Evolutionary conservation across 1,140 invertebrate genomes (phyloP), one percentile per base, ranked within the genome.

Genomic region (Heliothis virescens): DNA sequence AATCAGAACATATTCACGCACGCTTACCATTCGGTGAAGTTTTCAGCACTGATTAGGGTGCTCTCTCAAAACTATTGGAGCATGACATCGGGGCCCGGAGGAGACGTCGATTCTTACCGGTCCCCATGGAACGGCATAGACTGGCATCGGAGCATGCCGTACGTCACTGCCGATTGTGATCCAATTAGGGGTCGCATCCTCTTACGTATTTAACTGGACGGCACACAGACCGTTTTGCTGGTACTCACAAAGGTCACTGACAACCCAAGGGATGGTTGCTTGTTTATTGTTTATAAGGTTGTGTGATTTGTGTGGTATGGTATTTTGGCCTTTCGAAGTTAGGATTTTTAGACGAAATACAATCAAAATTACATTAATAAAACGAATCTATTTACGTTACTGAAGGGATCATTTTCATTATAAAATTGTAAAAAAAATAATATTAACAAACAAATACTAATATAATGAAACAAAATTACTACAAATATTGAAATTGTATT

Each of bases 161-260:
- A 86, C 83, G 85, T 89, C 84, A 90, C 83, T 90, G 84, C 83
- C 88, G 83, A 90, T 90, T 91, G 87, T 90, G 89, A 92, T 92
- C 89, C 88, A 89, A 92, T 92, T 91, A 92, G 87, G 84, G 84
- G 84, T 83, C 89, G 87, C 90, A 89, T 88, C 88, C 90, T 83
- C 85, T 91, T 92, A 90, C 85, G 86, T 88, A 89, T 86, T 90
- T 92, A 93, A 91, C 87, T 89, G 88, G 87, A 86, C 82, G 84
- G 82, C 82, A 86, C 79, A 86, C 80, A 83, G 83, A 62, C 67
- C 82, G 79, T 85, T 87, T 84, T 82, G 82, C 75, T 75, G 47
- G 80, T 67, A 77, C 74, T 59, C 71, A 78, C 52, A 82, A 78
- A 80, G 81, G 81, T 79, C 77, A 72, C 71, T 73, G 53, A 63